Evolutionary conservation across 30 jellyfish, hydroid and myxozoan species (phyloP).

Genomic region (Cassiopea andromeda): DNA sequence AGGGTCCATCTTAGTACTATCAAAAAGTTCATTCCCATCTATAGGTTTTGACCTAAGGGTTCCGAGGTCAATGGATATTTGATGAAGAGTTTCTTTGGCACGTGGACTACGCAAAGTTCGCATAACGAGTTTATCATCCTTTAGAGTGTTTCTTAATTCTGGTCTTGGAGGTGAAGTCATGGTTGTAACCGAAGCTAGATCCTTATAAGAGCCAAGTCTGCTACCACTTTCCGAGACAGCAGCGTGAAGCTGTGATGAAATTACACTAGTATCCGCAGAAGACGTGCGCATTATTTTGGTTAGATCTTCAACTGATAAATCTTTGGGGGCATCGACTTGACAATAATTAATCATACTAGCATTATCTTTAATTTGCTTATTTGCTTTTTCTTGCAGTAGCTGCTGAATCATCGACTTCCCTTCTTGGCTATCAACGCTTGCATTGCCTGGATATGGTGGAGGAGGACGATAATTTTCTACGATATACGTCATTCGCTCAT

Average conservation of each 20-base stretch:
- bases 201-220: background rate
- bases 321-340: constrained; percentile 76
- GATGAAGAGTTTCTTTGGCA: constrained; percentile 4
- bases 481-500: constrained; percentile 79
- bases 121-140: constrained; percentile 79
- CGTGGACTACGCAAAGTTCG: constrained; percentile 79
- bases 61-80: background rate
- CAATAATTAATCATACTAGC: constrained; percentile 92
- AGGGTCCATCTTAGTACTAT: constrained; percentile 29
- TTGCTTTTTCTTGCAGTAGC: constrained; percentile 74
- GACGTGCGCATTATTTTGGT: constrained; percentile 53
- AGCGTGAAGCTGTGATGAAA: background rate
- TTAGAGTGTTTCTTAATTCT: constrained; percentile 15
- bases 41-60: background rate
- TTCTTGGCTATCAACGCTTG: constrained; percentile 32
- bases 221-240: background rate
- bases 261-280: constrained; percentile 17
- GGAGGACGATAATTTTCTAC: constrained; percentile 85
- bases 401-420: constrained; percentile 63
- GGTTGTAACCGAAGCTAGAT: background rate
- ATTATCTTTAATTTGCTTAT: constrained; percentile 70
- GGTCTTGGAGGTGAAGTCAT: background rate
- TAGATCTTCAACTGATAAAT: constrained; percentile 66
- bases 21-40: constrained; percentile 45
- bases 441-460: constrained; percentile 91